A percentile compares a stretch with the other conserved stretches of the same genome.
phyloP scores from a whole-genome alignment of 2,888 invertebrate genomes.

The Euproctis similis region DNA sequence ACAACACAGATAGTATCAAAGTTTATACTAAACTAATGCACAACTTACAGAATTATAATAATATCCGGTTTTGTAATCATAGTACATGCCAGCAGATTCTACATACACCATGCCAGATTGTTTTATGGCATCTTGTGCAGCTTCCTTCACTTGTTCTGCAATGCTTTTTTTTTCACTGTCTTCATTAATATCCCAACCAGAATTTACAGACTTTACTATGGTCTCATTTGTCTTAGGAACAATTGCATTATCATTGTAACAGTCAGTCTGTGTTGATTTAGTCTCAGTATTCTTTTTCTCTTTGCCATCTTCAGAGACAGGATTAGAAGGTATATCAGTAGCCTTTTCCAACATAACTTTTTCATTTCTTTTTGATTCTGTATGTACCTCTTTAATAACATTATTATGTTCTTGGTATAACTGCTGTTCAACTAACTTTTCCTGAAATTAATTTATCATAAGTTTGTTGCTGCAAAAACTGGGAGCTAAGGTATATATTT shows the following conservation, averaged over 20 bases:
- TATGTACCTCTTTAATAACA: too few species aligned
- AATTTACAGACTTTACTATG: conserved; percentile 12
- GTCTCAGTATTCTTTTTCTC: conserved; percentile 12
- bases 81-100: conserved; percentile 90
- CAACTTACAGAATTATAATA: conserved; percentile 92
- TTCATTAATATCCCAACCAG: conserved; percentile 38
- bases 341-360: too few species aligned
- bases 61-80: conserved; percentile 91
- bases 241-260: conserved; percentile 1
- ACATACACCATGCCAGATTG: conserved; percentile 90
- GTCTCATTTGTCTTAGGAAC: conserved; percentile 1
- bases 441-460: too few species aligned
- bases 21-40: too few species aligned
- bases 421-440: too few species aligned
- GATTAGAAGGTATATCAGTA: too few species aligned
- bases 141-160: conserved; percentile 85
- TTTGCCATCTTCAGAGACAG: too few species aligned
- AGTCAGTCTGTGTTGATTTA: conserved; percentile 33
- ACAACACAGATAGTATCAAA: too few species aligned
- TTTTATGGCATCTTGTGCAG: conserved; percentile 83
- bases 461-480: too few species aligned
- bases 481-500: too few species aligned
- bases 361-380: too few species aligned
- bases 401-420: too few species aligned
- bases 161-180: conserved; percentile 63